A percentile compares a stretch with the other conserved stretches of the same genome.
These are phyloP conservation scores for Asarcornis scutulata DNA, from an alignment of 2,113 vertebrate genomes.

Conservation along the genomic window DNA sequence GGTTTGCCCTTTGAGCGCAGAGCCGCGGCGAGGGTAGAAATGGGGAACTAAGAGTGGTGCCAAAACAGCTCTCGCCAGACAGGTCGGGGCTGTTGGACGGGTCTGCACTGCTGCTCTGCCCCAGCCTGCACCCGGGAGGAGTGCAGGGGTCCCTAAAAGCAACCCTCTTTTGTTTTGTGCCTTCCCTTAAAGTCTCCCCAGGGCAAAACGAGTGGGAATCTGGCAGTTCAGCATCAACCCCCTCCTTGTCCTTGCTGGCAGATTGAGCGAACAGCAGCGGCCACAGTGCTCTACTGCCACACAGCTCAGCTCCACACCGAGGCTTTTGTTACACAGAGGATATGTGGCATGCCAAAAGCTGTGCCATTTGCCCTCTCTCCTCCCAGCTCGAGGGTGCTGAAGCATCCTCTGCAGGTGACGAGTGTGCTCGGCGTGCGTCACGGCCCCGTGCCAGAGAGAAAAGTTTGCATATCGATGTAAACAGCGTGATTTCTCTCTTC, in stretches of 20 bases:
- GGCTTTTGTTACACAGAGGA: neutral
- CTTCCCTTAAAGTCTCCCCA: neutral
- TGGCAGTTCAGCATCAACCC: fast-evolving
- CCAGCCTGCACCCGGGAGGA: too few species aligned
- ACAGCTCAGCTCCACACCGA: fast-evolving
- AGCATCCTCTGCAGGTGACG: neutral
- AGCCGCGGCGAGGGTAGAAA: neutral
- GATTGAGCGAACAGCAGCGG: fast-evolving
- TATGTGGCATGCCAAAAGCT: neutral
- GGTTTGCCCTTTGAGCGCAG: slow-evolving; percentile 8
- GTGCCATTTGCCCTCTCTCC: neutral
- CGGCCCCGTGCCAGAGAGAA: neutral
- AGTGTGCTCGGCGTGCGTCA: neutral
- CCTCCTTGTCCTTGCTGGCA: fast-evolving
- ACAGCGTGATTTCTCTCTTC: neutral
- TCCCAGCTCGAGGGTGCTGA: neutral
- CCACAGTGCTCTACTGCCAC: fast-evolving
- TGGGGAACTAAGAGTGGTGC: slow-evolving; percentile 14
- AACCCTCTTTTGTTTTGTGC: neutral
- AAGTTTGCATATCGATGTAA: neutral
- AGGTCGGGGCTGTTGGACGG: slow-evolving; percentile 22
- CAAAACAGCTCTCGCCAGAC: neutral
- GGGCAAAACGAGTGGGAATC: neutral
- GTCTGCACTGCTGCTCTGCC: neutral
- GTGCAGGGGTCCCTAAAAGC: too few species aligned